phyloP scores from a whole-genome alignment of 2,888 invertebrate species.

The Cheiracanthium punctorium region DNA sequence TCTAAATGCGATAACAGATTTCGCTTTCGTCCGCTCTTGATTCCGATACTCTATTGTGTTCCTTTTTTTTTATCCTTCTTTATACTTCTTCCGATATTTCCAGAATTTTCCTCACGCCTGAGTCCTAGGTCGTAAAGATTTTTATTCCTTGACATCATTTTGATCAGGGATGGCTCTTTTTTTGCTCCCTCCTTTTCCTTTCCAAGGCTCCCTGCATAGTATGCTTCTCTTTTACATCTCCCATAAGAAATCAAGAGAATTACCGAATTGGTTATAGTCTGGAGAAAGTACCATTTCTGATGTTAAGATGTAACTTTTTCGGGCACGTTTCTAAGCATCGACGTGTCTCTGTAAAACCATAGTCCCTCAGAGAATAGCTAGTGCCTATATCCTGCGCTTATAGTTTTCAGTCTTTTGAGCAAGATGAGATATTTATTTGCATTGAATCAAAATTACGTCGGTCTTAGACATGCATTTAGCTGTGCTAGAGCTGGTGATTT shows the following conservation, averaged over 20 bases:
- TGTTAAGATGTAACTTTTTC: conserved; percentile 55
- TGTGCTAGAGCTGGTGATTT: too few species aligned
- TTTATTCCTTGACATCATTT: conserved; percentile 47
- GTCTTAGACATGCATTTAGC: too few species aligned
- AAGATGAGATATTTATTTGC: not conserved
- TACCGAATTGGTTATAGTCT: conserved; percentile 60
- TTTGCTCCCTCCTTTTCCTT: not conserved
- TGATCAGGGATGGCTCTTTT: conserved; percentile 32
- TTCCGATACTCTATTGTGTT: not conserved
- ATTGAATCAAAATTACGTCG: not conserved
- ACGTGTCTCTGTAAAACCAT: conserved; percentile 18
- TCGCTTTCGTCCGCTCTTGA: not conserved
- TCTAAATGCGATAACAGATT: not conserved
- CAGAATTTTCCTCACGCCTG: conserved; percentile 52
- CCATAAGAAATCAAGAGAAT: conserved; percentile 67
- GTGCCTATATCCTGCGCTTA: not conserved
- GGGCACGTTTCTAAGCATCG: conserved; percentile 39
- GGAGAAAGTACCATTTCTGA: conserved; percentile 42
- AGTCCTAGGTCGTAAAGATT: conserved; percentile 43
- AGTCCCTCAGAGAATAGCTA: conserved; percentile 27
- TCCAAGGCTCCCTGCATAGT: not conserved
- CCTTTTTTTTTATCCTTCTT: not conserved
- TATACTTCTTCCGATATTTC: conserved; percentile 29
- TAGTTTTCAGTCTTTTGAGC: not conserved
- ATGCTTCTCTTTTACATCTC: conserved; percentile 52